Base-by-base conservation (phyloP, 2,888 invertebrate genomes). In the Apoda limacodes region DNA sequence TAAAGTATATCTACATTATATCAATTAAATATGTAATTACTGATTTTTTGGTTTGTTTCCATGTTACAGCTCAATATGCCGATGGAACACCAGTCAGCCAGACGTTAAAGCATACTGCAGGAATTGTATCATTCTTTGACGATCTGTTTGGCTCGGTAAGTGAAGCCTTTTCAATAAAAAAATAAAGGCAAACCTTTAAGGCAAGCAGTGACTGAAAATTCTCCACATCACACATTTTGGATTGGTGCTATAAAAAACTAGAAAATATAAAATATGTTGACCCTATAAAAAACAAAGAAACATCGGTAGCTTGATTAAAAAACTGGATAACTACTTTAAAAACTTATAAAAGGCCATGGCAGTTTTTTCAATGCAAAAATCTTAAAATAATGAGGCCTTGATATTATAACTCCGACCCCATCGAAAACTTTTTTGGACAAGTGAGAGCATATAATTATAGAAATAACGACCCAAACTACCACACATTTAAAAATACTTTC, bases 351-450 rank as follows among this genome's bases (percentile, higher is more conserved):
- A 32, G 34, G 15, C 2, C 40, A 28, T 39, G 34, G 34, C 21
- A 26, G 9, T 15, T 25, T 11, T 25, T 36, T 2, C 23, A 29
- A 17, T n/a, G 7, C 3, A 29, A 34, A 27, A 13, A 15, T n/a
- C 12, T 39, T 11, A 34, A 39, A 28, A 23, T 32, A 9, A 28
- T 39, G 35, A 13, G 31, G 9, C 32, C 39, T 1, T 19, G 33
- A 9, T 35, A 39, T 28, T 35, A 33, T 14, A 39, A 39, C 20
- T 39, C 35, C 1, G 39, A 39, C 22, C 32, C 32, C 1, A 30
- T 33, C 3, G 39, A 39, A 42, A 46, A 39, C 13, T 44, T 51
- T 36, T 50, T 50, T 37, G 48, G 48, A 2, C 48, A 43, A 30
- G 31, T 48, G 11, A 30, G 46, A 22, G 43, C 45, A 1, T 52